Base-by-base conservation (phyloP, 2,888 invertebrate species). In the Phytoseiulus persimilis region DNA sequence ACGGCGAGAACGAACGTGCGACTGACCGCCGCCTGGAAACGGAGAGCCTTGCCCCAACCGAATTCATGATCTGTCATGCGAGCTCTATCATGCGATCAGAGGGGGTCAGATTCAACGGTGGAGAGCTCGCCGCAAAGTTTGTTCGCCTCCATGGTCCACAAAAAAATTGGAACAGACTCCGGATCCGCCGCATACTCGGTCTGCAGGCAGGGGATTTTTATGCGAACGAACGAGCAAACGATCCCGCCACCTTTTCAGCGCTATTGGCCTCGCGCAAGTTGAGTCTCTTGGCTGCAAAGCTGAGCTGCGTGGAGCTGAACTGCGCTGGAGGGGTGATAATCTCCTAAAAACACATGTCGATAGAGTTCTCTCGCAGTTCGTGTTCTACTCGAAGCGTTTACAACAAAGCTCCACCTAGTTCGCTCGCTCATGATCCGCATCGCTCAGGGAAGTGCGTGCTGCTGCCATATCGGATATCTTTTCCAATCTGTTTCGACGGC, bases 311-410 rank as follows among this genome's bases (percentile, higher is more conserved):
- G 65, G 65, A 65, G 65, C 65, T 65, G 65, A 65, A 65, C 65
- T 23, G 65, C 14, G 23, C 1, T 65, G 65, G 65, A 65, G 65
- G 65, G 65, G 65, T 65, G 65, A 65, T 65, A 65, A 65, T 65
- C 65, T 65, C 65, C 65, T 65, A 65, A 65, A 65, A 65, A 65
- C 65, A 65, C 65, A 65, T 65, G 65, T 65, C 65, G 65, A 65
- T 65, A 65, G 65, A 65, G 65, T 65, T 65, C 65, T 65, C 65
- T 14, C 65, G 18, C 65, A 65, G 11, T 65, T 18, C 65, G 65
- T 65, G 65, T 65, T 65, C 65, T 28, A 65, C 28, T 65, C 65
- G 65, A 65, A 65, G 65, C 65, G 65, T 65, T 65, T 65, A 65
- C 65, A 18, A 65, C 65, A 18, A 65, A 2, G 9, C 65, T 23